Conservation (phyloP, 2,888 invertebrate genomes). For the Aphidius colemani region DNA sequence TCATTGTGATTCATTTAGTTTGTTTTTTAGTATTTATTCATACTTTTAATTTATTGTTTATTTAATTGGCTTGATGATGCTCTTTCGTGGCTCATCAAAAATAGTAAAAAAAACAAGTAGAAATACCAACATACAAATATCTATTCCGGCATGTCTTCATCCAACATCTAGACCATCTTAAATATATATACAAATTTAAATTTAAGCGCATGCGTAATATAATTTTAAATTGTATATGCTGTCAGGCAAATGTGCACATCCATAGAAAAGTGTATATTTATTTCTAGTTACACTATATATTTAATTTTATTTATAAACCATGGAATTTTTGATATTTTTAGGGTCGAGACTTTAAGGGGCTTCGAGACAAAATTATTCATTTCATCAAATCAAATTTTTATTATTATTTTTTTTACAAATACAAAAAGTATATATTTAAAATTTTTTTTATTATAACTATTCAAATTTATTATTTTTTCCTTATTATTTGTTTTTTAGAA, state of each 20-base stretch:
- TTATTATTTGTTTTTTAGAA: not conserved
- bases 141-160: constrained; percentile 61
- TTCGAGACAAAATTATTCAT: no score
- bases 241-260: constrained; percentile 15
- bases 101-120: constrained; percentile 60
- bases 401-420: no score
- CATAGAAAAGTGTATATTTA: constrained; percentile 16
- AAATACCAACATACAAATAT: constrained; percentile 58
- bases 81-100: constrained; percentile 55
- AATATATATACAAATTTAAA: constrained; percentile 31
- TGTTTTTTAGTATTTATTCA: no score
- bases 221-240: constrained; percentile 9
- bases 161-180: constrained; percentile 53
- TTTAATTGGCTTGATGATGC: constrained; percentile 10
- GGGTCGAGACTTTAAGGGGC: constrained; percentile 17
- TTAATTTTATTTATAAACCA: constrained; percentile 47
- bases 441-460: constrained; percentile 5
- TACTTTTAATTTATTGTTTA: no score
- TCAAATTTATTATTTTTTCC: constrained; percentile 8
- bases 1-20: no score
- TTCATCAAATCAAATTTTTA: not conserved
- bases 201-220: constrained; percentile 26
- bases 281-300: not conserved
- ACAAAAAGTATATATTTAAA: no score
- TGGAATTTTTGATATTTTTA: constrained; percentile 27